Conservation (phyloP, 2,888 invertebrate genomes). For the Bhutanitis thaidina region DNA sequence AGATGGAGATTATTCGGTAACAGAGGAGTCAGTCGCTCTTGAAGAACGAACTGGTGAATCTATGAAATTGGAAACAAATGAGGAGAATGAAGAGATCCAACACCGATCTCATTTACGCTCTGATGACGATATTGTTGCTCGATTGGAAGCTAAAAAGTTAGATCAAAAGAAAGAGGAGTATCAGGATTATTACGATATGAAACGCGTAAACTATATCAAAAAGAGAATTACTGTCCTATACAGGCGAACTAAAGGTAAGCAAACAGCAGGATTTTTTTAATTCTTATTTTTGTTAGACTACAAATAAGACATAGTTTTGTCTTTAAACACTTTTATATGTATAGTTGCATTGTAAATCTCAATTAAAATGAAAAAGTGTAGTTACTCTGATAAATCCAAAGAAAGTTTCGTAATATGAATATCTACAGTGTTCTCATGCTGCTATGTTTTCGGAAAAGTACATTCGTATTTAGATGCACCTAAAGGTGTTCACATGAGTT, state of each 20-base stretch:
- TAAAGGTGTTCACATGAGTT: no score
- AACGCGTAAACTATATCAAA: slow-evolving; percentile 48
- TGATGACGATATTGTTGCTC: slow-evolving; percentile 14
- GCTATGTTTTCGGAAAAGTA: no score
- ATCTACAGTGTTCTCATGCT: no score
- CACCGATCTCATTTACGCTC: neutral
- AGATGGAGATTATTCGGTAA: slow-evolving; percentile 7
- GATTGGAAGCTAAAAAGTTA: slow-evolving; percentile 13
- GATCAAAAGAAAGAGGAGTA: slow-evolving; percentile 34
- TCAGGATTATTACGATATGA: slow-evolving; percentile 58
- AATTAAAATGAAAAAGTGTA: no score
- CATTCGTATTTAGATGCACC: no score
- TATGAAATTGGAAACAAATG: slow-evolving; percentile 8
- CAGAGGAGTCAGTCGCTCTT: slow-evolving; percentile 6
- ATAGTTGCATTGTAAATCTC: no score
- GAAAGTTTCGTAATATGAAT: no score
- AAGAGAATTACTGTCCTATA: slow-evolving; percentile 43
- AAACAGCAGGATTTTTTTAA: no score
- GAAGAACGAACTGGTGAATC: slow-evolving; percentile 1
- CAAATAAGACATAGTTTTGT: no score
- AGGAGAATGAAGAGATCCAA: neutral
- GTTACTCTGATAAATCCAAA: no score
- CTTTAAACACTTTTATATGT: no score
- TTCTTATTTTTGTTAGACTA: no score
- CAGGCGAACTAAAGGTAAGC: slow-evolving; percentile 47